These are phyloP conservation scores for Alligator sinensis DNA, from an alignment of 2,113 vertebrate species.

Conservation along the genomic window DNA sequence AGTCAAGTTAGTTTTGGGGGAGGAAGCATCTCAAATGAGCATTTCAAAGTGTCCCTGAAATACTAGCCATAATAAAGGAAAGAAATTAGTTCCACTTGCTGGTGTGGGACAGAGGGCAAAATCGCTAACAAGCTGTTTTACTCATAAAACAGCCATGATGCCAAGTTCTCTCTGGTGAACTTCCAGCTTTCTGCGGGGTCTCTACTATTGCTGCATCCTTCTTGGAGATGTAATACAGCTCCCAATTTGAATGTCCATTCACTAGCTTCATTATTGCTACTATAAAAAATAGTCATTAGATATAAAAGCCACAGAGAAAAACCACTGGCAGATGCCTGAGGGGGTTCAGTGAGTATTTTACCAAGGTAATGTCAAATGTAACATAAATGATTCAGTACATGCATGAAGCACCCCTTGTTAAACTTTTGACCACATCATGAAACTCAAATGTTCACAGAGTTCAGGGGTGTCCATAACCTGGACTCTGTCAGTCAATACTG, in stretches of 20 bases:
- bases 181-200: neutral
- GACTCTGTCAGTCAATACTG: neutral
- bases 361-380: neutral
- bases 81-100: neutral
- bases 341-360: neutral
- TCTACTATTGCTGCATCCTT: fast-evolving
- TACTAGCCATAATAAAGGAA: neutral
- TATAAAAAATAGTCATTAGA: neutral
- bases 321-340: neutral
- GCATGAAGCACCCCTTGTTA: neutral
- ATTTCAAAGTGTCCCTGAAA: neutral
- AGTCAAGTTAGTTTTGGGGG: neutral
- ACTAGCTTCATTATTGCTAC: neutral
- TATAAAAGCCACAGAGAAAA: neutral
- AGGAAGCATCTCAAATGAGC: neutral
- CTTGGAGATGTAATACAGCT: no score
- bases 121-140: neutral
- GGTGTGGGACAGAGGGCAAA: neutral
- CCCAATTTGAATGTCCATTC: no score
- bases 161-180: neutral
- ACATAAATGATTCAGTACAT: neutral
- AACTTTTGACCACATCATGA: neutral
- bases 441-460: neutral
- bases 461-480: neutral
- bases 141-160: neutral